Conservation (phyloP, 2,888 invertebrate species). For the Acholoe squamosa region DNA sequence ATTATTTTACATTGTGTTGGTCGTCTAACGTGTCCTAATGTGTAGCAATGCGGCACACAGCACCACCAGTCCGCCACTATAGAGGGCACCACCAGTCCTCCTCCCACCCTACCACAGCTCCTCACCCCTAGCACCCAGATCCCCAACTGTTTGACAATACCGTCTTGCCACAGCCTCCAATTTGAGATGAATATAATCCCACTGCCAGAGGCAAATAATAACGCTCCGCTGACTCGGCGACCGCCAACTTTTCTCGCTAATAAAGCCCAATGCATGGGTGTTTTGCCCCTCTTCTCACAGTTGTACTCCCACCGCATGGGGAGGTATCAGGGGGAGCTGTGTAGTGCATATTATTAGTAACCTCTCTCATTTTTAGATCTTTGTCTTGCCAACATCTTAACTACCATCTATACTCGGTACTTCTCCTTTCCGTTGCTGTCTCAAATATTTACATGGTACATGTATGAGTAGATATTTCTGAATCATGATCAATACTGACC, state of each 20-base stretch:
- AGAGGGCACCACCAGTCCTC: background rate
- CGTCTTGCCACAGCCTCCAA: slow-evolving; percentile 49
- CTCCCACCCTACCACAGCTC: slow-evolving; percentile 35
- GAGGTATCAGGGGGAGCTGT: background rate
- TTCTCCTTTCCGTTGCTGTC: background rate
- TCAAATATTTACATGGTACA: too few species aligned
- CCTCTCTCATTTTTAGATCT: slow-evolving; percentile 28
- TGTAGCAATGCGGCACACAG: slow-evolving; percentile 35
- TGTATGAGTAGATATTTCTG: too few species aligned
- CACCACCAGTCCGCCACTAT: background rate
- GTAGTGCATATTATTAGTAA: slow-evolving; percentile 13
- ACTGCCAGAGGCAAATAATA: slow-evolving; percentile 54
- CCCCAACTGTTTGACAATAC: slow-evolving; percentile 48
- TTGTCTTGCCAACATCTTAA: slow-evolving; percentile 55
- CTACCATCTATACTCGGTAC: too few species aligned
- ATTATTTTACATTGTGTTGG: slow-evolving; percentile 50
- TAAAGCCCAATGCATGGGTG: slow-evolving; percentile 19
- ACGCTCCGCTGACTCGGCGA: slow-evolving; percentile 28
- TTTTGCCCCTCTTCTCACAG: background rate
- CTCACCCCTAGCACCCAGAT: slow-evolving; percentile 14
- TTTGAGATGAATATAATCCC: slow-evolving; percentile 59
- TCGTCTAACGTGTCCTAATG: slow-evolving; percentile 42
- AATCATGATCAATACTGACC: too few species aligned
- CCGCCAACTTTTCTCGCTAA: slow-evolving; percentile 47
- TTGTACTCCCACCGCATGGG: background rate